These are phyloP conservation scores for Heliconius erato DNA, from an alignment of 2,888 invertebrate species.

Conservation along the genomic window DNA sequence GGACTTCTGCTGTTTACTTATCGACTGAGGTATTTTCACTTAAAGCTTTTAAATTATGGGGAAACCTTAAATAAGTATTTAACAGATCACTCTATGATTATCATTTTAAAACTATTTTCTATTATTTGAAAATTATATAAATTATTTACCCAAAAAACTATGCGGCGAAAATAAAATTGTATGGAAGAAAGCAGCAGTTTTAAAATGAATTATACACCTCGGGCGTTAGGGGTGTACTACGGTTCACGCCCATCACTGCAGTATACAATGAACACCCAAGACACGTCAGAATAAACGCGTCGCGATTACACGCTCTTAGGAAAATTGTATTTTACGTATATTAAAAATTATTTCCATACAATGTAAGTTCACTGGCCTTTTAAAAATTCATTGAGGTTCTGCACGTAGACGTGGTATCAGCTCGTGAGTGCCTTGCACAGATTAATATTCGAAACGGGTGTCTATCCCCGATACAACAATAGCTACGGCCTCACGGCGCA, in stretches of 20 bases:
- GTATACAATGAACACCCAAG: slow-evolving; percentile 43
- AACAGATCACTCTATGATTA: neutral
- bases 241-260: slow-evolving; percentile 33
- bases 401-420: slow-evolving; percentile 62
- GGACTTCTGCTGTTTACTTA: neutral
- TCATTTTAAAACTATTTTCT: neutral
- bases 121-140: neutral
- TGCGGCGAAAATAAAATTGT: slow-evolving; percentile 31
- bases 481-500: slow-evolving; percentile 77
- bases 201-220: slow-evolving; percentile 28
- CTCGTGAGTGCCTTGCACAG: slow-evolving; percentile 70
- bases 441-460: slow-evolving; percentile 83
- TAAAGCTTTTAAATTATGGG: neutral
- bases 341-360: slow-evolving; percentile 58
- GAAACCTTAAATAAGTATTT: neutral
- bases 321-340: slow-evolving; percentile 37
- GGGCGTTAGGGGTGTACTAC: slow-evolving; percentile 38
- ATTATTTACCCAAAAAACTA: neutral
- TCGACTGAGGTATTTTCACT: slow-evolving; percentile 8
- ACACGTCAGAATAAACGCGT: slow-evolving; percentile 28
- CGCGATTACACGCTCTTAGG: slow-evolving; percentile 27
- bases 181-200: slow-evolving; percentile 10
- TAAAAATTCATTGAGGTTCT: slow-evolving; percentile 64
- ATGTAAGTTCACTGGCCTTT: slow-evolving; percentile 75
- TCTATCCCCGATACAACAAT: slow-evolving; percentile 78